Evolutionary conservation across 1,140 invertebrate species (phyloP), one percentile per base, ranked within the genome.

Genomic region (Drosophila miranda): DNA sequence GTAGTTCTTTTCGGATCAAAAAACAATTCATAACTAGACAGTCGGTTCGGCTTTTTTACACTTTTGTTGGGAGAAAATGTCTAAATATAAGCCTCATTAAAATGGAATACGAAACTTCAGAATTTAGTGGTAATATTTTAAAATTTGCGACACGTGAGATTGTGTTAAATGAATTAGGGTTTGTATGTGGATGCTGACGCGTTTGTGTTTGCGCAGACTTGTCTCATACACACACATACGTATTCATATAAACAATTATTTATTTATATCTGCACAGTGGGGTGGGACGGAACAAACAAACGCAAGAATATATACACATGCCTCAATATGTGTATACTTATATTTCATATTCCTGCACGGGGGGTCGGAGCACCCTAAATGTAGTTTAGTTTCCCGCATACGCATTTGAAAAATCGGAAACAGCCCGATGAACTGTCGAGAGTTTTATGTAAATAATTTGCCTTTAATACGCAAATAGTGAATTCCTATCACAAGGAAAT

Each of bases 171-270:
- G 14, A 51, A 38, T 21, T 14, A 14, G 14, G 7, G 43, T 26
- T 41, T 26, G 7, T 26, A 16, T 16, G 26, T 54, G 23, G 38
- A 42, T 34, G 50, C 67, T 53, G 64, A 55, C 62, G 58, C 50
- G 67, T 68, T 67, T 68, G 64, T 68, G 45, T 67, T 67, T 67
- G 48, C 28, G 62, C 62, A 64, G 34, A 50, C 57, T 41, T 51
- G 59, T 43, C n/a, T n/a, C 59, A 16, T 50, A 63, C 26, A 43
- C 16, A 14, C 52, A 71, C 66, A 71, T 72, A 61, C 51, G 57
- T 75, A 49, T 67, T 5, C 58, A 68, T 67, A 75, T 75, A 75
- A 66, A 73, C 66, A 69, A 69, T 69, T 67, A 73, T 73, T 64
- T 63, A 73, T 67, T 55, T 74, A 75, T 62, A 75, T 67, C 51